Conservation (phyloP, 92 coral and sea anemone species). For the Umimayanthus kanabou region DNA sequence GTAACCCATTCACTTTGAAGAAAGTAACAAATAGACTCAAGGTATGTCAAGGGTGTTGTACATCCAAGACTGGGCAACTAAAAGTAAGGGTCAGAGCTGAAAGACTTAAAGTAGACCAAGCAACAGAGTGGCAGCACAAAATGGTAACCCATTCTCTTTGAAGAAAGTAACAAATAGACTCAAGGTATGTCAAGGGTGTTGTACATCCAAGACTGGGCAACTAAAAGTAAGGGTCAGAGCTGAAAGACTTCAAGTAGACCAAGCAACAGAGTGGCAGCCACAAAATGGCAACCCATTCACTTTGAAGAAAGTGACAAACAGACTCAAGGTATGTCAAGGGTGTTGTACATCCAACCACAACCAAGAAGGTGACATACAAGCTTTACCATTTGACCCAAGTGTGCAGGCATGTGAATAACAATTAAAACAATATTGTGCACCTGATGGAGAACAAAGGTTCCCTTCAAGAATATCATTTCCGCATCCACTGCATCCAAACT, state of each 20-base stretch:
- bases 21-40: constrained; percentile 25
- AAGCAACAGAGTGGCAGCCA: constrained; percentile 16
- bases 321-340: constrained; percentile 56
- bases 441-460: constrained; percentile 17
- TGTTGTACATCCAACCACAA: constrained; percentile 41
- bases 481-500: constrained; percentile 38
- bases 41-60: constrained; percentile 57
- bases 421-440: constrained; percentile 37
- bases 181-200: constrained; percentile 54
- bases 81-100: constrained; percentile 19
- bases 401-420: constrained; percentile 35
- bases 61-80: constrained; percentile 26
- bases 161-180: constrained; percentile 27
- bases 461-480: neutral
- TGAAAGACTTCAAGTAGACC: constrained; percentile 33
- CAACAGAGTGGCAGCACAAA: constrained; percentile 18
- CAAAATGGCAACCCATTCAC: constrained; percentile 26
- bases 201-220: constrained; percentile 35
- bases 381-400: constrained; percentile 50
- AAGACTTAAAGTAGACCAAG: constrained; percentile 36
- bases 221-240: constrained; percentile 19
- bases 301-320: constrained; percentile 25
- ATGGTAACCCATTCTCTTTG: constrained; percentile 16
- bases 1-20: constrained; percentile 21
- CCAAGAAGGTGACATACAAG: constrained; percentile 29